Conservation (phyloP, 2,888 invertebrate species). For the Crepidodera aurea region DNA sequence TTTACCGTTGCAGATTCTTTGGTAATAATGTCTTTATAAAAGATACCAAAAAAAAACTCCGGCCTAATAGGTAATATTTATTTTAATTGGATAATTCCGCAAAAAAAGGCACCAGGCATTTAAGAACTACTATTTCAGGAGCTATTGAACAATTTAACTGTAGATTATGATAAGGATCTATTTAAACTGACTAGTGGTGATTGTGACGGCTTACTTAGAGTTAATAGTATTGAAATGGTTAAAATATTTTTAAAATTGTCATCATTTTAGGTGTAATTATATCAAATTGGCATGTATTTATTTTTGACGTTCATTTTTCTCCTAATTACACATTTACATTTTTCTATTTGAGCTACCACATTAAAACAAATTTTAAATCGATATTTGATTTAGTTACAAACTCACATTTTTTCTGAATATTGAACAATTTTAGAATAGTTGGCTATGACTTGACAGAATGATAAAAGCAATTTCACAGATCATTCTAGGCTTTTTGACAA, state of each 20-base stretch:
- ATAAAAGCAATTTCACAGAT: no score
- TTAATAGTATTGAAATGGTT: not conserved
- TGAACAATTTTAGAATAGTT: no score
- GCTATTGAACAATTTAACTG: constrained; percentile 9
- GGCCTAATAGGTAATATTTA: constrained; percentile 23
- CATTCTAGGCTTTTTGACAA: no score
- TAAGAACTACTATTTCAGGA: constrained; percentile 2
- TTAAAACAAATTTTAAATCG: no score
- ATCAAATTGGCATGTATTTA: no score
- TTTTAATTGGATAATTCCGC: constrained; percentile 31
- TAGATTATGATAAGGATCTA: constrained; percentile 12
- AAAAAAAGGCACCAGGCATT: constrained; percentile 1
- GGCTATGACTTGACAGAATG: no score
- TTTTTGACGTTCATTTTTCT: no score
- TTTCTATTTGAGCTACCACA: no score
- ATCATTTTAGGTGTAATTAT: not conserved
- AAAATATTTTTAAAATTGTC: not conserved
- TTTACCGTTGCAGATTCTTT: constrained; percentile 30
- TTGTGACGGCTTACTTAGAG: not conserved
- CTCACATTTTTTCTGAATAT: no score
- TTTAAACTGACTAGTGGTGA: not conserved
- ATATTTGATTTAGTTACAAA: no score
- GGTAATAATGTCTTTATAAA: constrained; percentile 34
- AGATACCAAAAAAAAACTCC: constrained; percentile 11
- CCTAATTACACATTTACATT: no score